These are phyloP conservation scores for Bombus sylvicola DNA, from an alignment of 1,140 invertebrate species.

Conservation along the genomic window DNA sequence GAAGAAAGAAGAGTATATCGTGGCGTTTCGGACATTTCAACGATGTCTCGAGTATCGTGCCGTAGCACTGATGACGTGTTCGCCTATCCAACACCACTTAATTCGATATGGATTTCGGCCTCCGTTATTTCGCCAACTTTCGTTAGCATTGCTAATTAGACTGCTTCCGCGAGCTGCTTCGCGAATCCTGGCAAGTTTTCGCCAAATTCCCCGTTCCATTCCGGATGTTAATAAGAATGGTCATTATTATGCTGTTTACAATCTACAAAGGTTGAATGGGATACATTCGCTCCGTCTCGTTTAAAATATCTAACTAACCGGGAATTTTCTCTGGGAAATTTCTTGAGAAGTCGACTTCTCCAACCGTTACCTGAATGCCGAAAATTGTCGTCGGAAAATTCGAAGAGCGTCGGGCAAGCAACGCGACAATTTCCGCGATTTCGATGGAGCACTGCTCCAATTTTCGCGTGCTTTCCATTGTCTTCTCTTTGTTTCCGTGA, in stretches of 20 bases:
- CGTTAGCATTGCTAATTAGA: conserved; percentile 69
- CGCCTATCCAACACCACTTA: conserved; percentile 53
- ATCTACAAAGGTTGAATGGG: conserved; percentile 34
- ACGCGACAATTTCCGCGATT: conserved; percentile 23
- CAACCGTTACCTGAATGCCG: not conserved
- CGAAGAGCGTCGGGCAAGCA: conserved; percentile 5
- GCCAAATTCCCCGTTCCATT: conserved; percentile 42
- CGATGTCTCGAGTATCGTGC: conserved; percentile 31
- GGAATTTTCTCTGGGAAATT: conserved; percentile 4
- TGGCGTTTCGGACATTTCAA: conserved; percentile 9
- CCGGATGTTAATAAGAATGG: conserved; percentile 62
- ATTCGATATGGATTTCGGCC: conserved; percentile 60
- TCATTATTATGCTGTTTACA: conserved; percentile 69
- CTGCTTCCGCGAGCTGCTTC: conserved; percentile 23
- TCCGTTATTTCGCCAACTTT: conserved; percentile 67
- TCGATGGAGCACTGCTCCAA: conserved; percentile 20
- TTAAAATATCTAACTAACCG: not conserved
- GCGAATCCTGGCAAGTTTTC: conserved; percentile 47
- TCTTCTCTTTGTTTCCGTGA: conserved; percentile 2
- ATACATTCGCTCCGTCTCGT: not conserved
- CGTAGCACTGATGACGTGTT: conserved; percentile 43
- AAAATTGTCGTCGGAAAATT: conserved; percentile 21
- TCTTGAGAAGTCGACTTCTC: not conserved
- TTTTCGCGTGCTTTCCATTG: not conserved
- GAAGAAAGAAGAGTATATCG: not conserved